Percentiles rank a stretch among this genome's conserved stretches.
Evolutionary conservation across 2,888 invertebrate genomes (phyloP).

Genomic region (Hedya salicella): DNA sequence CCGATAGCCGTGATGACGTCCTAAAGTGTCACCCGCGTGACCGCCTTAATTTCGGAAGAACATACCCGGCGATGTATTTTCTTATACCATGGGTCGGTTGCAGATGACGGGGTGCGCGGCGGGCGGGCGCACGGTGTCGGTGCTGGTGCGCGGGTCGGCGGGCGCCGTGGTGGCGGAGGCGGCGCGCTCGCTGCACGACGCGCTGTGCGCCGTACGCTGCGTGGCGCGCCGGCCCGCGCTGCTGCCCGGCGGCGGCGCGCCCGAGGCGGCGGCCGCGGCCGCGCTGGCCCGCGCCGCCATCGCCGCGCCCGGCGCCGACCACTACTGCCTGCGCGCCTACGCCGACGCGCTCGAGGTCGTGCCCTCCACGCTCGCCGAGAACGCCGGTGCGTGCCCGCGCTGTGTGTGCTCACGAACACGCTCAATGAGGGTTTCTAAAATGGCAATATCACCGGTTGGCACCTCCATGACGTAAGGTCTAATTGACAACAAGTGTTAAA

Average conservation of each 20-base stretch:
- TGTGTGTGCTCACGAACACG: too few relatives aligned
- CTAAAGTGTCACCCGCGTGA: too few relatives aligned
- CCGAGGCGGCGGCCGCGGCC: conserved; percentile 97
- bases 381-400: conserved; percentile 68
- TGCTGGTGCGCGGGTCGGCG: conserved; percentile 94
- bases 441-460: too few relatives aligned
- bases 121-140: conserved; percentile 95
- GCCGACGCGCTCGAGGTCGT: conserved; percentile 96
- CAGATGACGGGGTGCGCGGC: conserved; percentile 94
- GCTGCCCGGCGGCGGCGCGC: conserved; percentile 98
- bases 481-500: too few relatives aligned
- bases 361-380: conserved; percentile 80
- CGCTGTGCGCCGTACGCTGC: conserved; percentile 96
- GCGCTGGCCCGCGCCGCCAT: conserved; percentile 92
- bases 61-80: too few relatives aligned
- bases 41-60: too few relatives aligned
- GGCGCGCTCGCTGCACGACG: conserved; percentile 96
- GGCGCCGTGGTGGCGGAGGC: conserved; percentile 96
- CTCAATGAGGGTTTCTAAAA: too few relatives aligned
- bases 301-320: conserved; percentile 94
- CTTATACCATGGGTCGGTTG: too few relatives aligned
- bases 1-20: too few relatives aligned
- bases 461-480: too few relatives aligned
- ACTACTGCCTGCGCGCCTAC: conserved; percentile 97
- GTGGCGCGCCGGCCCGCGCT: conserved; percentile 96